phyloP scores from a whole-genome alignment of 1,140 invertebrate genomes.

The Drosophila auraria region DNA sequence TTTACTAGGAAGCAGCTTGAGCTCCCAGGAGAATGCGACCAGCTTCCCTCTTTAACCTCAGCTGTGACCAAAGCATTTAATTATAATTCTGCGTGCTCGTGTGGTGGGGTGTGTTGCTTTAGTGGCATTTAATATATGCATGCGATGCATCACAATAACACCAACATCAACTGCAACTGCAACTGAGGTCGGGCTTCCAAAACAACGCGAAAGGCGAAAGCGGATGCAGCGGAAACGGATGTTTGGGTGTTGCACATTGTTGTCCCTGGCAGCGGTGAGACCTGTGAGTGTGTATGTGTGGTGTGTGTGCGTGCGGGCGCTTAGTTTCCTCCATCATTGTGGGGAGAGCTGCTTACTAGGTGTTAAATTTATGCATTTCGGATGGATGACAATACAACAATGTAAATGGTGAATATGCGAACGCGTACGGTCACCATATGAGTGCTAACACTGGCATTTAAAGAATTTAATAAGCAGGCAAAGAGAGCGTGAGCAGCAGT shows the following conservation, averaged over 20 bases:
- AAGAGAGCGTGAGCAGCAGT: neutral
- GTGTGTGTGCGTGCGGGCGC: conserved; percentile 30
- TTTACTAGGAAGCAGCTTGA: conserved; percentile 12
- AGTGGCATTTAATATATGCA: conserved; percentile 80
- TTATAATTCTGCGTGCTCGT: conserved; percentile 66
- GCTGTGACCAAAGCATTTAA: conserved; percentile 70
- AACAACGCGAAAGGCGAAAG: conserved; percentile 71
- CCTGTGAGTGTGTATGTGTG: conserved; percentile 26
- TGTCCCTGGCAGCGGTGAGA: conserved; percentile 26
- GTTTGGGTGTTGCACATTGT: conserved; percentile 82
- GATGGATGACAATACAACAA: conserved; percentile 77
- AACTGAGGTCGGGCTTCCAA: conserved; percentile 57
- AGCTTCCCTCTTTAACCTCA: conserved; percentile 2
- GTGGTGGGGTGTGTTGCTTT: conserved; percentile 54
- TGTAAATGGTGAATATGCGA: conserved; percentile 48
- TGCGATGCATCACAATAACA: conserved; percentile 56
- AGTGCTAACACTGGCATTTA: conserved; percentile 45
- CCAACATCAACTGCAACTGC: conserved; percentile 35
- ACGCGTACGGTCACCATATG: conserved; percentile 10
- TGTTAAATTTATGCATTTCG: conserved; percentile 84
- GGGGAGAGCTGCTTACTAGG: conserved; percentile 72
- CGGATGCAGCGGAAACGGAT: conserved; percentile 79
- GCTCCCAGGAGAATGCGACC: neutral
- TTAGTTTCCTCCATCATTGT: conserved; percentile 61
- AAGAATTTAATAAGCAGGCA: conserved; percentile 68